Evolutionary conservation across 2,797 vertebrate species (phyloP).

Genomic region (Danio tinwini): DNA sequence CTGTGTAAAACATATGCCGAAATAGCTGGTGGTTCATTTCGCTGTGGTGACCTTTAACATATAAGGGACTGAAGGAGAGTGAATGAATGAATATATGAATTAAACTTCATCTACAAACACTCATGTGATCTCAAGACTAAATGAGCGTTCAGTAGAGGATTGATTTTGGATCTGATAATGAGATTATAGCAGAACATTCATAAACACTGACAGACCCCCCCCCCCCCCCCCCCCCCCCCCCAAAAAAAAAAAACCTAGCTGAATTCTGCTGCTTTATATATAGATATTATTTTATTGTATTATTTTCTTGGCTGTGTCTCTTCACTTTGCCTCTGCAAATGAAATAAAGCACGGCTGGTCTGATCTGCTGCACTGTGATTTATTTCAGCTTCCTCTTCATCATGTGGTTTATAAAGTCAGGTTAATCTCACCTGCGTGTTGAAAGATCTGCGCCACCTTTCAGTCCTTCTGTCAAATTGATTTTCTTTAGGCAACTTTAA

Average conservation of each 20-base stretch:
- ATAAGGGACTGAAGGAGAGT: too few species aligned
- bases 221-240: too few species aligned
- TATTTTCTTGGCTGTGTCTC: background rate
- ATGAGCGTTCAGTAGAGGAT: too few species aligned
- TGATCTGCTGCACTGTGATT: background rate
- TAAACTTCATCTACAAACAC: background rate
- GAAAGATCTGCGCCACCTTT: conserved; percentile 61
- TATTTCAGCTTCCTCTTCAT: conserved; percentile 3
- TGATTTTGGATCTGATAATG: background rate
- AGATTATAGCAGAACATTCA: background rate
- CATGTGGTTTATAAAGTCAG: background rate
- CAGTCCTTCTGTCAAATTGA: conserved; percentile 66
- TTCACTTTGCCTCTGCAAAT: background rate
- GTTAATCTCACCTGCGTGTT: conserved; percentile 6
- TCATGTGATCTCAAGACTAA: background rate
- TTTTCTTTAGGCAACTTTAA: conserved; percentile 69
- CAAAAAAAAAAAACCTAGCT: too few species aligned
- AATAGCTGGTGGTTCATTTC: too few species aligned
- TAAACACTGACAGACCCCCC: background rate
- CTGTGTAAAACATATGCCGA: too few species aligned
- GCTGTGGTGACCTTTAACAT: too few species aligned
- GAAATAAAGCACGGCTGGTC: background rate
- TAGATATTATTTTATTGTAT: background rate
- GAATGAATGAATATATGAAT: background rate
- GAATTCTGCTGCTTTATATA: background rate